These are phyloP conservation scores for Struthidea cinerea DNA, from an alignment of 2,113 vertebrate species.

Conservation along the genomic window DNA sequence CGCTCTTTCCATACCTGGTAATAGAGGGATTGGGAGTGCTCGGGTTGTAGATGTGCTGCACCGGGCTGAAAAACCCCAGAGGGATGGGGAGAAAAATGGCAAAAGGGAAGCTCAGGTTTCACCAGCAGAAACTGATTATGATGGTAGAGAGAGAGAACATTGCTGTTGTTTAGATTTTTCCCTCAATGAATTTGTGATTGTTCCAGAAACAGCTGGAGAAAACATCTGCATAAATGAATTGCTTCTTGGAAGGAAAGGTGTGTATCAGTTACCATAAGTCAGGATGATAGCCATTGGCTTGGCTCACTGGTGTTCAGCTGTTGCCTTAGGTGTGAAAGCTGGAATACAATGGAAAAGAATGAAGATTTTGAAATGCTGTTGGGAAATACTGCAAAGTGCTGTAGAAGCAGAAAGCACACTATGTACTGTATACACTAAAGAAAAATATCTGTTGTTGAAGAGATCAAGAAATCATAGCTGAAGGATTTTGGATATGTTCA, in stretches of 20 bases:
- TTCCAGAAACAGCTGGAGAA: constrained; percentile 28
- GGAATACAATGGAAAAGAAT: background rate
- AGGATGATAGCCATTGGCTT: background rate
- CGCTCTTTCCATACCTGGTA: background rate
- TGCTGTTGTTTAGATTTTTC: background rate
- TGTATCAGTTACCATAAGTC: background rate
- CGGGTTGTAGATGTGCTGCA: background rate
- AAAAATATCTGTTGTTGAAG: background rate
- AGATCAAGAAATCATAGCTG: constrained; percentile 25
- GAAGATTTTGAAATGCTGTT: background rate
- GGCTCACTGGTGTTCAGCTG: background rate
- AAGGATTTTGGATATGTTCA: constrained; percentile 20
- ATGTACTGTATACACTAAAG: background rate
- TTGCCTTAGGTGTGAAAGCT: background rate
- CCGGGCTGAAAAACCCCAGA: background rate
- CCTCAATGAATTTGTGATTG: background rate
- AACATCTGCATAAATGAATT: background rate
- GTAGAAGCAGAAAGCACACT: background rate
- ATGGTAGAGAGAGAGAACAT: background rate
- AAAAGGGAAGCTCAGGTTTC: background rate
- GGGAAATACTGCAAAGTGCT: background rate
- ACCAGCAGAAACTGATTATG: background rate
- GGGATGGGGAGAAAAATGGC: background rate
- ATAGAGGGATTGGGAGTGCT: background rate
- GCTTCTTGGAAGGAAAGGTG: background rate